Percentiles rank a stretch among this genome's conserved stretches.
These are phyloP conservation scores for Galleria mellonella DNA, from an alignment of 1,140 invertebrate species.

Conservation along the genomic window DNA sequence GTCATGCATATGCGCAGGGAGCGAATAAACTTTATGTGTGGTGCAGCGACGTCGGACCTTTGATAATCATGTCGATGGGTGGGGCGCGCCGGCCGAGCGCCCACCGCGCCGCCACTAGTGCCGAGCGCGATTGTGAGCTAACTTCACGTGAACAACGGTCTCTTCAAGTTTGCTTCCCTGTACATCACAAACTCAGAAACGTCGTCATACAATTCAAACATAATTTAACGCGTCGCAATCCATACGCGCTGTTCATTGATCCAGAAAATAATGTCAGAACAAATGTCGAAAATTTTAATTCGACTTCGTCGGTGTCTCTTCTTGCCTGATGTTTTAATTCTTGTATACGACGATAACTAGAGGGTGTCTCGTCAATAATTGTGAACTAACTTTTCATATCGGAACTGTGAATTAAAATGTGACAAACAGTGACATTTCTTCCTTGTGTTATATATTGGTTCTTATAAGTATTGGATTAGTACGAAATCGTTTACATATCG, in stretches of 20 bases:
- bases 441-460: slow-evolving; percentile 15
- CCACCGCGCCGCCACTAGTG: slow-evolving; percentile 33
- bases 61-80: slow-evolving; percentile 58
- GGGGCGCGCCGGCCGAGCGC: slow-evolving; percentile 41
- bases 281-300: slow-evolving; percentile 59
- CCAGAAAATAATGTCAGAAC: slow-evolving; percentile 56
- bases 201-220: slow-evolving; percentile 1
- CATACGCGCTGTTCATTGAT: background rate
- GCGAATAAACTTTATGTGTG: slow-evolving; percentile 70
- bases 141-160: slow-evolving; percentile 28
- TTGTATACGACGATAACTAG: slow-evolving; percentile 63
- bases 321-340: slow-evolving; percentile 59
- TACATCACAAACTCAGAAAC: slow-evolving; percentile 6
- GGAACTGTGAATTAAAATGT: slow-evolving; percentile 22
- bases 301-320: slow-evolving; percentile 46
- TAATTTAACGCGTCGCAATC: background rate
- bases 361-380: slow-evolving; percentile 8
- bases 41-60: slow-evolving; percentile 41
- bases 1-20: slow-evolving; percentile 55
- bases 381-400: background rate
- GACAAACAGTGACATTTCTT: slow-evolving; percentile 22
- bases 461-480: slow-evolving; percentile 10
- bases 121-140: slow-evolving; percentile 34
- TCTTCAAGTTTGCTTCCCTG: slow-evolving; percentile 15
- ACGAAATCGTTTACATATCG: background rate